These are phyloP conservation scores for Pomatorhinus ruficollis DNA, from an alignment of 2,113 vertebrate species.

Conservation along the genomic window DNA sequence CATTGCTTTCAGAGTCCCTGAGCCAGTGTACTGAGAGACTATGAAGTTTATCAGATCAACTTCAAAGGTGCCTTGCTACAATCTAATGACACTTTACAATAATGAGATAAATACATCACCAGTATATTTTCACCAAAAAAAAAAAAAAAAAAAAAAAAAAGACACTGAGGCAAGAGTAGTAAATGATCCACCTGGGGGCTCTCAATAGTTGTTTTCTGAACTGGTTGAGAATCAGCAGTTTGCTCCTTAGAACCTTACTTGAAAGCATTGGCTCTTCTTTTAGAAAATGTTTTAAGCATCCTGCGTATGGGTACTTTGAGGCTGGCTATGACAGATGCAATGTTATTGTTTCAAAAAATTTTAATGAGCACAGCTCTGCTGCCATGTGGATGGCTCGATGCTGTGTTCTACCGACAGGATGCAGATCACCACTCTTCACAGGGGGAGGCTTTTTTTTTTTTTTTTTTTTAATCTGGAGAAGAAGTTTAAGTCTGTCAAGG, in stretches of 20 bases:
- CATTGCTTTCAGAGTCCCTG: background rate
- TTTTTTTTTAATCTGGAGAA: background rate
- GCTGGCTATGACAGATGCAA: background rate
- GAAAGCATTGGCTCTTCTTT: conserved; percentile 18
- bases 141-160: background rate
- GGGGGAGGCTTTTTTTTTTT: background rate
- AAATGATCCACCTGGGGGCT: background rate
- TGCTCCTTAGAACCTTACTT: background rate
- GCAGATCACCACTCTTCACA: background rate
- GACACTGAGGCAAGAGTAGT: background rate
- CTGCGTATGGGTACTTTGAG: background rate
- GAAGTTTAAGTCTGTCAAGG: background rate
- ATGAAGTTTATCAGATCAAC: background rate
- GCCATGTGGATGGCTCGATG: background rate
- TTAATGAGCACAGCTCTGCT: conserved; percentile 31
- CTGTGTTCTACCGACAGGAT: background rate
- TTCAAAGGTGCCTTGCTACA: background rate
- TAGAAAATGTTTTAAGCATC: background rate
- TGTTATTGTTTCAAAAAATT: conserved; percentile 27
- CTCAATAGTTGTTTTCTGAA: background rate
- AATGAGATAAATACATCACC: background rate
- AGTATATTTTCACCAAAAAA: background rate
- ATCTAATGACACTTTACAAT: background rate
- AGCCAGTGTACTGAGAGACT: background rate
- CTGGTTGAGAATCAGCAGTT: background rate